phyloP scores from a whole-genome alignment of 2,797 vertebrate species.

The Channallabes apus region DNA sequence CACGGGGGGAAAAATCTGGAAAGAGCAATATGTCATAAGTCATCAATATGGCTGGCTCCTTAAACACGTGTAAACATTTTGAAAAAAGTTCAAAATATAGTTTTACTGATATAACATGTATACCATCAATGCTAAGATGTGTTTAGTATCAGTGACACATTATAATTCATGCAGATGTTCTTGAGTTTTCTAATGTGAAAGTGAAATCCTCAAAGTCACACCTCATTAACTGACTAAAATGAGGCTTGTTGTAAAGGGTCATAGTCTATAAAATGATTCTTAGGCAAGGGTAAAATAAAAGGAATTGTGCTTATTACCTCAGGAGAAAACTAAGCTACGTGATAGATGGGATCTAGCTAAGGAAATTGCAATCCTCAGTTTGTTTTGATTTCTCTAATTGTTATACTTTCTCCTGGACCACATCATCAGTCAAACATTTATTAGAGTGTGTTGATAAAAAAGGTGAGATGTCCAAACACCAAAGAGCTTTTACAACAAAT shows the following conservation, averaged over 20 bases:
- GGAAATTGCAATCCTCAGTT: slow-evolving; percentile 51
- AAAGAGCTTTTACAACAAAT: slow-evolving; percentile 68
- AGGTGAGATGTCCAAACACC: slow-evolving; percentile 54
- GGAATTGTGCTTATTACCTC: slow-evolving; percentile 2
- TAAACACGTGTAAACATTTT: slow-evolving; percentile 13
- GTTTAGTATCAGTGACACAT: slow-evolving; percentile 3
- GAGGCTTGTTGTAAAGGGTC: neutral
- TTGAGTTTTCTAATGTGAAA: slow-evolving; percentile 7
- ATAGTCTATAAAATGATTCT: slow-evolving; percentile 6
- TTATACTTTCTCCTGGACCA: slow-evolving; percentile 66
- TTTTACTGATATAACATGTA: neutral
- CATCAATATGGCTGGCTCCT: slow-evolving; percentile 4
- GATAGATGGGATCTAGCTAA: slow-evolving; percentile 58
- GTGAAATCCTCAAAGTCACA: slow-evolving; percentile 15
- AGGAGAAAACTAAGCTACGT: slow-evolving; percentile 27
- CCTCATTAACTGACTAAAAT: slow-evolving; percentile 31
- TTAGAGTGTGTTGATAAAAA: slow-evolving; percentile 50
- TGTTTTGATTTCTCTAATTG: slow-evolving; percentile 62
- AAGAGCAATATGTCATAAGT: slow-evolving; percentile 4
- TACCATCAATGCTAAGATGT: neutral
- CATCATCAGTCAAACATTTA: slow-evolving; percentile 70
- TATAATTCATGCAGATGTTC: slow-evolving; percentile 5
- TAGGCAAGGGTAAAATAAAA: slow-evolving; percentile 9
- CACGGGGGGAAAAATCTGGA: neutral
- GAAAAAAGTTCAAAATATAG: neutral